Base-by-base conservation (phyloP, 2,888 invertebrate species). In the Lasioglossum zephyrum region DNA sequence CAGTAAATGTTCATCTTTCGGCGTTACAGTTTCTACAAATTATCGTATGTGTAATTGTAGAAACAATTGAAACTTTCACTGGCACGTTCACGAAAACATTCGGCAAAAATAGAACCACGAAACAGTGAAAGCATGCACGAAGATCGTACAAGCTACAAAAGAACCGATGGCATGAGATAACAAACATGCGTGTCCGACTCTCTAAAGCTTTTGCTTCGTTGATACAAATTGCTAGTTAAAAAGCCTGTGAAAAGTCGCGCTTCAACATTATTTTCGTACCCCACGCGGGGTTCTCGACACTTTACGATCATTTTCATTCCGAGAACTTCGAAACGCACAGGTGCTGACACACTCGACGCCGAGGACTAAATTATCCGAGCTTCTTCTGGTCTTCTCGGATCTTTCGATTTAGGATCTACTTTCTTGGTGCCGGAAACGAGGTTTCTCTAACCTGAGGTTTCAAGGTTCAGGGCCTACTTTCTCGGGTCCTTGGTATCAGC, bases 341-440 rank as follows among this genome's bases (percentile, higher is more conserved):
- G 90, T 91, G 92, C 84, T 79, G 41, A 81, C 90, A 87, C 89
- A 73, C 83, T 87, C 78, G 78, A 77, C 80, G 22, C 22, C 2
- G 1, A 53, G n/a, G 3, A 53, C 53, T n/a, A 22, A 53, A n/a
- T 53, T 53, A 53, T 53, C 53, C n/a, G n/a, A 9, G 53, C n/a
- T n/a, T 9, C 9, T n/a, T 53, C 8, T 3, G 22, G 53, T 53
- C 53, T n/a, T 53, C 53, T n/a, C 9, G 53, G 22, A 53, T 53
- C 22, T 3, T 53, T 53, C 1, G 3, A n/a, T 9, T n/a, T 22
- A 53, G 53, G 9, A 53, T 53, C n/a, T 22, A 22, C 3, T 9
- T 9, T n/a, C 22, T 1, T 9, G 53, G n/a, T 22, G 0, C 53
- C 8, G n/a, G n/a, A n/a, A 9, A 9, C 9, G 9, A n/a, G 53